phyloP scores from a whole-genome alignment of 2,797 vertebrate genomes.

The Dendrocincla fuliginosa region DNA sequence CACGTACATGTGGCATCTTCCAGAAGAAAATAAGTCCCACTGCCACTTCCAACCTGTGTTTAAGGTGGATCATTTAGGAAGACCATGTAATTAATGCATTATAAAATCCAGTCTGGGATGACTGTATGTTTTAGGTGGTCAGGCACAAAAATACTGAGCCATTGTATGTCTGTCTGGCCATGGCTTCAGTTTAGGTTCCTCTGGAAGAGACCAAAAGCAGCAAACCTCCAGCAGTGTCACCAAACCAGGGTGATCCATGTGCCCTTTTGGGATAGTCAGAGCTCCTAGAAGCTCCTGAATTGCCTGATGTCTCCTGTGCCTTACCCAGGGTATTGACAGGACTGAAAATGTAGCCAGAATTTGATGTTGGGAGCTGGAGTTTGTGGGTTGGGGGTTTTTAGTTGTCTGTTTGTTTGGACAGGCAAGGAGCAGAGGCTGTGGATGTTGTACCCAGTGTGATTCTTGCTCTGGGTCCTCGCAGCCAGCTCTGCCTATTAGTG shows the following conservation, averaged over 20 bases:
- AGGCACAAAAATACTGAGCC: background rate
- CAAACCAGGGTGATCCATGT: background rate
- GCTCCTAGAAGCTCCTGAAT: background rate
- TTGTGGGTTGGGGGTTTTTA: background rate
- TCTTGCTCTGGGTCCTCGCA: background rate
- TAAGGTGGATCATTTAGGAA: background rate
- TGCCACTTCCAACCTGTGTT: background rate
- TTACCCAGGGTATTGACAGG: background rate
- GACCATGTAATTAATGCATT: background rate
- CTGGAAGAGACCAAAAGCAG: background rate
- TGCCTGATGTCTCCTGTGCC: background rate
- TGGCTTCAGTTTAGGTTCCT: background rate
- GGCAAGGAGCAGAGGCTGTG: background rate
- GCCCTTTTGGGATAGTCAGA: background rate
- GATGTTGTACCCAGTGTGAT: background rate
- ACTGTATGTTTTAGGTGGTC: background rate
- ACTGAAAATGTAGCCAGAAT: background rate
- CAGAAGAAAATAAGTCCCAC: background rate
- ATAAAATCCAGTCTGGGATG: background rate
- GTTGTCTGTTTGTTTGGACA: background rate
- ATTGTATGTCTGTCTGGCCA: background rate
- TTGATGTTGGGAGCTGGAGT: background rate
- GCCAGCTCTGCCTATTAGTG: background rate
- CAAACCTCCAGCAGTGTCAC: background rate
- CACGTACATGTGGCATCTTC: background rate